Evolutionary conservation across 2,113 vertebrate genomes (phyloP), one percentile per base, ranked within the genome.

Genomic region (Burhinus oedicnemus): DNA sequence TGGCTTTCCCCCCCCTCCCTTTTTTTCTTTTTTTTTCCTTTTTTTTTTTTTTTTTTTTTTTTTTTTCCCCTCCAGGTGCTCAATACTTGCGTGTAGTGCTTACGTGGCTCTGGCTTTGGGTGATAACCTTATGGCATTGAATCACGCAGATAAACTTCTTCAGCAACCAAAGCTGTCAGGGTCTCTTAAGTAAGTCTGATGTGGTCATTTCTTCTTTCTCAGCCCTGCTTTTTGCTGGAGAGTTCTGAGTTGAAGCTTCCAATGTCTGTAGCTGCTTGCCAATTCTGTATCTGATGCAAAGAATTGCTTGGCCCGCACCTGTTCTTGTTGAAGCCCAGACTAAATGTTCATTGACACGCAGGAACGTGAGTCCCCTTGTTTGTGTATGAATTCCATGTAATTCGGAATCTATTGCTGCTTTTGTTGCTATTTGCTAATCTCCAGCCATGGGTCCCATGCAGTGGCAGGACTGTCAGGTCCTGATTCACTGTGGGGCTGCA

Each of bases 61-160:
- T 15, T 42, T 17, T 66, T 65, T 40, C 16, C 83, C 65, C 84
- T 95, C 29, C 70, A 99, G 99, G 98, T 99, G 99, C 94, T 99
- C 99, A 54, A 99, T 99, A 62, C 98, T 99, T 74, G 99, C 99
- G 5, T 99, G 99, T 75, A 99, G 99, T 68, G 98, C 99, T 16
- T 99, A 99, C 0, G 99, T 99, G 90, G 99, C 99, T 17, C 97
- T 99, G 94, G 99, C 99, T 61, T 95, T 99, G 97, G 99, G 99
- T 20, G 99, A 99, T 95, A 99, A 99, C 97, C 98, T 99, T 29
- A 99, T 99, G 99, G 99, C 99, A 87, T 93, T 99, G 87, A 99
- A 98, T 95, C 99, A 99, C 1, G 99, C 99, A 54, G 99, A 99
- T 87, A 99, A 99, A 92, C 99, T 99, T 76, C 99, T 99, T 76